These are phyloP conservation scores for Apoda limacodes DNA, from an alignment of 2,888 invertebrate genomes.

Conservation along the genomic window DNA sequence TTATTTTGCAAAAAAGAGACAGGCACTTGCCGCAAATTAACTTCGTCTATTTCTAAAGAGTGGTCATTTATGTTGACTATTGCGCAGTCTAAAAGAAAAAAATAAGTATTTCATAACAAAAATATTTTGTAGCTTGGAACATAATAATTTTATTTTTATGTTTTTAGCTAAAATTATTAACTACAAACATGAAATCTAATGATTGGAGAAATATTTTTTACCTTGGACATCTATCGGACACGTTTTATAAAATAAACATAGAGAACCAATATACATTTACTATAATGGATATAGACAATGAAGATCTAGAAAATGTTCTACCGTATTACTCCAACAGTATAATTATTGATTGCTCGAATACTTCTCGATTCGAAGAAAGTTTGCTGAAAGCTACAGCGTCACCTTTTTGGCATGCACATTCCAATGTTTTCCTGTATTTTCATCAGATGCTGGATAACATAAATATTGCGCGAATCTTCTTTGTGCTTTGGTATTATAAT, in stretches of 20 bases:
- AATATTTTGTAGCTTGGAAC: too few relatives aligned
- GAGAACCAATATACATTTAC: conserved; percentile 28
- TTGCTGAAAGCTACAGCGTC: conserved; percentile 27
- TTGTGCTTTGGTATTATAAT: conserved; percentile 42
- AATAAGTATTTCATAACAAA: too few relatives aligned
- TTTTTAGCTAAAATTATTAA: conserved; percentile 37
- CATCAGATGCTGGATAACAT: conserved; percentile 23
- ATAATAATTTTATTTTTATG: too few relatives aligned
- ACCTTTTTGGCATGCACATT: conserved; percentile 43
- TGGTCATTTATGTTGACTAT: too few relatives aligned
- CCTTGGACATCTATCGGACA: conserved; percentile 36
- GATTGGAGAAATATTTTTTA: conserved; percentile 41
- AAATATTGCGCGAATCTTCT: conserved; percentile 36
- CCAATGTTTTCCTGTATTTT: conserved; percentile 38
- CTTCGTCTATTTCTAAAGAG: too few relatives aligned
- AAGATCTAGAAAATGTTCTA: conserved; percentile 34
- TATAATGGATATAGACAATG: conserved; percentile 25
- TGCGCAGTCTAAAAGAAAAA: too few relatives aligned
- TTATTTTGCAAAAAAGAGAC: too few relatives aligned
- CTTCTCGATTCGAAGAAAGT: conserved; percentile 35
- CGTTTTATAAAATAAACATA: conserved; percentile 29
- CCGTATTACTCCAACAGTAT: conserved; percentile 36
- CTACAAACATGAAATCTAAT: conserved; percentile 33
- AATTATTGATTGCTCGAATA: conserved; percentile 30
- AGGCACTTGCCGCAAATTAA: too few relatives aligned